A percentile compares a stretch with the other conserved stretches of the same genome.
Evolutionary conservation across 2,113 vertebrate species (phyloP).

Genomic region (Carassius gibelio): DNA sequence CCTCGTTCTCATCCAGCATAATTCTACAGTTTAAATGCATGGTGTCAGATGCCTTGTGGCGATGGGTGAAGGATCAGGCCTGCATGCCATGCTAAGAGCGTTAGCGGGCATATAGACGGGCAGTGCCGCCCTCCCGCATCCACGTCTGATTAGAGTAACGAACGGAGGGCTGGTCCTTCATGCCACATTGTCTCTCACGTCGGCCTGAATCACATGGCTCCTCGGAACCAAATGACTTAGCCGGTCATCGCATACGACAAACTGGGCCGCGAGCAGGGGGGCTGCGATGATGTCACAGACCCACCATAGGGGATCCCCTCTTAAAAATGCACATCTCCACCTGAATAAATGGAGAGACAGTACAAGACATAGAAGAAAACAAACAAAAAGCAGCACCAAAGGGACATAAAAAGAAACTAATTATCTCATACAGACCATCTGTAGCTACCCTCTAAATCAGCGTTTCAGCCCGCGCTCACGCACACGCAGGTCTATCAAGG

Average conservation of each 20-base stretch:
- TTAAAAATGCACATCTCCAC: constrained; percentile 14
- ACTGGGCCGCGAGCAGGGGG: constrained; percentile 77
- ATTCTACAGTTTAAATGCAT: constrained; percentile 69
- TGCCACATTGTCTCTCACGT: constrained; percentile 73
- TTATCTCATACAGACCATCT: constrained; percentile 13
- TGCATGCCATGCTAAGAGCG: constrained; percentile 70
- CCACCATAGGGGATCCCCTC: constrained; percentile 29
- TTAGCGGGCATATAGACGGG: constrained; percentile 71
- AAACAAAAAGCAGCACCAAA: not conserved
- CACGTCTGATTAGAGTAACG: constrained; percentile 77
- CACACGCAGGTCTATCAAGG: constrained; percentile 21
- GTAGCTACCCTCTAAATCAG: not conserved
- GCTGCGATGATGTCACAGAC: constrained; percentile 68
- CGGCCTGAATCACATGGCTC: constrained; percentile 82
- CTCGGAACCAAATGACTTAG: constrained; percentile 78
- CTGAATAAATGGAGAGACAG: not conserved
- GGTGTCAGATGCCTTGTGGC: constrained; percentile 84
- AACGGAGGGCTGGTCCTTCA: constrained; percentile 66
- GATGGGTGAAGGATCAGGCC: constrained; percentile 70
- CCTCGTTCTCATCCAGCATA: constrained; percentile 37
- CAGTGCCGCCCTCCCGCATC: constrained; percentile 49
- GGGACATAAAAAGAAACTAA: not conserved
- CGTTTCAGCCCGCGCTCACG: not conserved
- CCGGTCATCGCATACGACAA: constrained; percentile 83
- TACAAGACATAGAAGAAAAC: not conserved